Base-by-base conservation (phyloP, 2,113 vertebrate genomes). In the Meleagris gallopavo region DNA sequence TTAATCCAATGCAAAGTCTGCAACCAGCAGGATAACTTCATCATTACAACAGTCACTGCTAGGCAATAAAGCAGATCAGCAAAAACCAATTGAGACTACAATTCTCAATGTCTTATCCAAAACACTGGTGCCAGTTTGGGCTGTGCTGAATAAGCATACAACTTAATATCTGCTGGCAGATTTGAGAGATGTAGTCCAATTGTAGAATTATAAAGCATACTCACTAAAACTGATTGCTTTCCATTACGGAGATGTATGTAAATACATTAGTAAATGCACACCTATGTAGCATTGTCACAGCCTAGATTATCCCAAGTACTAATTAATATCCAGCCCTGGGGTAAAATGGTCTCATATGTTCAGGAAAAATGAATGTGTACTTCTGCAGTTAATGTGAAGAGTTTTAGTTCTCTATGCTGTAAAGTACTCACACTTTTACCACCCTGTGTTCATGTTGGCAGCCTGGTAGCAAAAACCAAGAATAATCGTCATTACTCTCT, bases 1-100 rank as follows among this genome's bases (percentile, higher is more conserved):
- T 94, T 86, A 71, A 91, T 64, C 67, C 89, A 69, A 62, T 69
- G 83, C 18, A 19, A 95, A 72, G 30, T 83, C 69, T 61, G 58
- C 54, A 87, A 40, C 67, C 20, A 78, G 74, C 24, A 83, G n/a
- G 70, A 85, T 30, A 66, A 93, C 74, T 74, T 77, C 32, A 52
- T 30, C n/a, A 30, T 24, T 73, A 36, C n/a, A 70, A 62, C 19
- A 57, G 46, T 32, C 32, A 29, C 32, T 8, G 4, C 65, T 72
- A n/a, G 9, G 38, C 17, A 40, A 29, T 43, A 30, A 60, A 75
- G 62, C 38, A 79, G 55, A 58, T 75, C 17, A 71, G 50, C 15
- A 73, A 40, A 38, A 54, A 48, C 55, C 40, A 34, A 11, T 11
- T 50, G 50, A 67, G 34, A 34, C 20, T 72, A 11, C 7, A 21